Conservation (phyloP, 2,888 invertebrate genomes). For the Limnephilus rhombicus region DNA sequence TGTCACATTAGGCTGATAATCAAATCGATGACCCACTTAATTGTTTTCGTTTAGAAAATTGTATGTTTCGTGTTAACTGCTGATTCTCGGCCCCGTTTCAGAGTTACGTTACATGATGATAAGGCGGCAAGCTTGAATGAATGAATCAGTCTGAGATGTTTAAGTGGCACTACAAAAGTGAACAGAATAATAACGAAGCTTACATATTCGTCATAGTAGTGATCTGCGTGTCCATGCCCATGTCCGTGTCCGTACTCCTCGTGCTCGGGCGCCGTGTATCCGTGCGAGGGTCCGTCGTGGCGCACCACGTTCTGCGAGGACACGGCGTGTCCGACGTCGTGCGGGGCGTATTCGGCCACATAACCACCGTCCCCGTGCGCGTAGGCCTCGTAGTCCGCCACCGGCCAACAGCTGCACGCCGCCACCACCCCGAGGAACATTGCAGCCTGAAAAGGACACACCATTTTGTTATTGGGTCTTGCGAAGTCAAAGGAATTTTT, state of each 20-base stretch:
- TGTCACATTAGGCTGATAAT: too few relatives aligned
- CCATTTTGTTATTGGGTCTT: too few relatives aligned
- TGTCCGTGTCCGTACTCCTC: slow-evolving; percentile 56
- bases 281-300: slow-evolving; percentile 72
- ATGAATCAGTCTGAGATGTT: neutral
- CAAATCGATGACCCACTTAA: too few relatives aligned
- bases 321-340: slow-evolving; percentile 73
- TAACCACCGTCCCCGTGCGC: slow-evolving; percentile 5
- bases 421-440: slow-evolving; percentile 61
- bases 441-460: slow-evolving; percentile 49
- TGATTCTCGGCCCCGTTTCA: too few relatives aligned
- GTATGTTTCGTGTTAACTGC: too few relatives aligned
- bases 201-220: slow-evolving; percentile 61
- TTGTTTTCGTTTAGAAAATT: too few relatives aligned
- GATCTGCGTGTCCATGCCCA: slow-evolving; percentile 58
- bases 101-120: too few relatives aligned
- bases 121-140: too few relatives aligned
- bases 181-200: neutral
- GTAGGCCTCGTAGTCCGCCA: slow-evolving; percentile 53
- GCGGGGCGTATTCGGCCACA: slow-evolving; percentile 24
- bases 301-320: slow-evolving; percentile 76
- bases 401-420: slow-evolving; percentile 56
- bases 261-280: slow-evolving; percentile 69
- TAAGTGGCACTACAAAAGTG: neutral
- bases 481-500: too few relatives aligned